Base-by-base conservation (phyloP, 2,888 invertebrate species). In the Agrenia bidenticulata region DNA sequence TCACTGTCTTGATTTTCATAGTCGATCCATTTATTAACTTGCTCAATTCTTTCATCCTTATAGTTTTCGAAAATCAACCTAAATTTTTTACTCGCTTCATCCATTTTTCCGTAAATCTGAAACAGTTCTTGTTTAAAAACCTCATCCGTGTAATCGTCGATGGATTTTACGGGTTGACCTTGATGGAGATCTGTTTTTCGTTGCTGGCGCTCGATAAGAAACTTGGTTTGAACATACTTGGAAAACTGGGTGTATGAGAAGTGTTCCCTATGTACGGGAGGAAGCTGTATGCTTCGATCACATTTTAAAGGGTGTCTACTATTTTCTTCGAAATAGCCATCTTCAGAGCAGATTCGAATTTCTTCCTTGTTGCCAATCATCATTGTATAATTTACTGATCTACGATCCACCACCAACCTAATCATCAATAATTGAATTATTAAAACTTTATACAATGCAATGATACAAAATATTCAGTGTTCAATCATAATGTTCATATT, bases 31-130 rank as follows among this genome's bases (percentile, higher is more conserved):
- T 56, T 26, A 11, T 56, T 1, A 9, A 67, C 1, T 24, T 67
- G 56, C 15, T 67, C 61, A 2, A 67, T 15, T 51, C 63, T 26
- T 37, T 67, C 62, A 13, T 60, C 51, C 45, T 61, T 67, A 23
- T 67, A 67, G 21, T 59, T 63, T 41, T 60, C 5, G 19, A 67
- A 63, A 11, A 67, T 56, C 19, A 21, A 2, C 4, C 19, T 42
- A 32, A 63, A 67, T 27, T 17, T 15, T 32, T 15, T 21, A 37
- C 53, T 55, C 9, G 7, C 11, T 61, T 42, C 63, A 27, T 63
- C 61, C 57, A 67, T 27, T 13, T 55, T 45, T 2, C 67, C 67
- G 24, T 67, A 67, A 26, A 63, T 49, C 2, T 51, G 21, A 37
- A 55, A 55, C 1, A 67, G 45, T 26, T 63, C 67, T 27, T 50